Conservation (phyloP, 2,888 invertebrate genomes). For the Trichacis sp. region DNA sequence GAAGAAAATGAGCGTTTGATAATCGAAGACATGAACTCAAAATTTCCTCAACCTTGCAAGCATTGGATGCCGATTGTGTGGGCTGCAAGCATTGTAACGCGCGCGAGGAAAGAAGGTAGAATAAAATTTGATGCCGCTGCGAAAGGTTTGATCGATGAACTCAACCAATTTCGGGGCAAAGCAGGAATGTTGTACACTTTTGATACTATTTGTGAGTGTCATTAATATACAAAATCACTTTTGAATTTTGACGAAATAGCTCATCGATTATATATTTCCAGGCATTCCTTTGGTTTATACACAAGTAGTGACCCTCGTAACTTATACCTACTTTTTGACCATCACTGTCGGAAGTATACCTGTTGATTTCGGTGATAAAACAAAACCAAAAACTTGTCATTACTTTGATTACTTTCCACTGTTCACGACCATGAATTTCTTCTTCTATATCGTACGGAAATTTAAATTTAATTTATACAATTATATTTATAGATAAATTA, state of each 20-base stretch:
- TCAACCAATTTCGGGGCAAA: constrained; percentile 72
- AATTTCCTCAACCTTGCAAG: too few species aligned
- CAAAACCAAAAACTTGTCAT: too few species aligned
- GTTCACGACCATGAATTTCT: too few species aligned
- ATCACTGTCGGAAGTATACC: constrained; percentile 72
- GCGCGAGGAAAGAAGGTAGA: constrained; percentile 90
- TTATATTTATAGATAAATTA: too few species aligned
- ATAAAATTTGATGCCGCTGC: constrained; percentile 95
- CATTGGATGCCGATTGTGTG: constrained; percentile 93
- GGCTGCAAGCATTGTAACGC: constrained; percentile 90
- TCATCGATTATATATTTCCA: too few species aligned
- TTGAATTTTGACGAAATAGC: too few species aligned
- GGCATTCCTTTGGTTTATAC: constrained; percentile 73
- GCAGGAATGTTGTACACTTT: constrained; percentile 71
- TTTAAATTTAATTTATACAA: too few species aligned
- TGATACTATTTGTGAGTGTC: constrained; percentile 71
- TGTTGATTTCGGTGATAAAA: too few species aligned
- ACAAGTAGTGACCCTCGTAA: constrained; percentile 89
- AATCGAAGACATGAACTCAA: constrained; percentile 84
- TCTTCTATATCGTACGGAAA: too few species aligned
- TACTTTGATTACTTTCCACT: too few species aligned
- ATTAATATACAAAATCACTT: too few species aligned
- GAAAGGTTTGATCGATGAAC: constrained; percentile 81
- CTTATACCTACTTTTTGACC: constrained; percentile 88
- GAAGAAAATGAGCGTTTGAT: constrained; percentile 85